A percentile compares a stretch with the other conserved stretches of the same genome.
Conservation (phyloP, 2,888 invertebrate species). For the Ptilodon capucinus region DNA sequence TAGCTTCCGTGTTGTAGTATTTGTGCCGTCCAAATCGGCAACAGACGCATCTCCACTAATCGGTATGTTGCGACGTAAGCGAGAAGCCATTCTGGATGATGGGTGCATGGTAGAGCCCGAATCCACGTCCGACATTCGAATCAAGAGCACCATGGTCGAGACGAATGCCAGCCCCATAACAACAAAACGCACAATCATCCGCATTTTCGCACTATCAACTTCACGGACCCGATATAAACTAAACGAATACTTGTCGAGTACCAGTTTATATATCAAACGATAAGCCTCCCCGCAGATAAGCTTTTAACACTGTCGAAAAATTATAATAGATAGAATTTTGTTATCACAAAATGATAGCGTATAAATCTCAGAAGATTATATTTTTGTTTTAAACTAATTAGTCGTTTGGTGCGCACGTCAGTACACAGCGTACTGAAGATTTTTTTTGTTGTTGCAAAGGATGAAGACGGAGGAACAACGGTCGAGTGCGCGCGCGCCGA, state of each 20-base stretch:
- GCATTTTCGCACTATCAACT: conserved; percentile 40
- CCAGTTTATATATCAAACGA: not conserved
- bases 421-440: not conserved
- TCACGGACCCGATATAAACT: not conserved
- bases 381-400: not conserved
- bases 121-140: conserved; percentile 34
- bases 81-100: conserved; percentile 1
- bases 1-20: not conserved
- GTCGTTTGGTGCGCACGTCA: no score
- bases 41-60: not conserved
- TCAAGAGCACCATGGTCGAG: conserved; percentile 40
- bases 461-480: not conserved
- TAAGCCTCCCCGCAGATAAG: not conserved
- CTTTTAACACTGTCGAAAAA: not conserved
- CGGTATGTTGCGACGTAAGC: conserved; percentile 3
- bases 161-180: conserved; percentile 37
- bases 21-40: not conserved
- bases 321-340: no score
- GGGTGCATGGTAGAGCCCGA: conserved; percentile 16
- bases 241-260: not conserved
- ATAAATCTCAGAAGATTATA: not conserved
- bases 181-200: conserved; percentile 43
- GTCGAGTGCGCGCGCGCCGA: conserved; percentile 3
- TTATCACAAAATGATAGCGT: no score
- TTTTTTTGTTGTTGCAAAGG: not conserved